Conservation (phyloP, 64 coral and sea anemone species). For the Porites lutea region DNA sequence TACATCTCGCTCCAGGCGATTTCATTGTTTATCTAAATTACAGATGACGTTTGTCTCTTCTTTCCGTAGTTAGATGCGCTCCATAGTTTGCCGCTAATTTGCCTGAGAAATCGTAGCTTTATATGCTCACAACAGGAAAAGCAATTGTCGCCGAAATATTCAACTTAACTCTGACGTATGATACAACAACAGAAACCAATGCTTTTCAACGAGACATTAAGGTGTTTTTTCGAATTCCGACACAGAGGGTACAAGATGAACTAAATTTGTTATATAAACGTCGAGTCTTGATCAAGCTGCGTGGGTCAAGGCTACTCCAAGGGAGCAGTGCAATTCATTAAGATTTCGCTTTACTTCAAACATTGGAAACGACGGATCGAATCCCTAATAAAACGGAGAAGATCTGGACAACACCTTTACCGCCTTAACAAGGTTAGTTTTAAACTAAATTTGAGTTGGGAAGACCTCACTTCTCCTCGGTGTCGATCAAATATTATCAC, state of each 20-base stretch:
- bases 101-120: background rate
- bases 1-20: conserved; percentile 8
- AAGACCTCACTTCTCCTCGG: background rate
- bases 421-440: conserved; percentile 10
- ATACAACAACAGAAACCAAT: background rate
- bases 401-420: background rate
- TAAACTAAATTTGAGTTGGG: background rate
- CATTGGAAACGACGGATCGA: background rate
- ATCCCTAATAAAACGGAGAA: background rate
- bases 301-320: background rate
- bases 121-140: background rate
- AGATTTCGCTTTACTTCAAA: background rate
- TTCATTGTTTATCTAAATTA: conserved; percentile 35
- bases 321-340: background rate
- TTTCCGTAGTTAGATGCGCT: background rate
- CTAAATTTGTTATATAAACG: background rate
- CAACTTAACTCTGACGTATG: background rate
- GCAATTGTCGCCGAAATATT: background rate
- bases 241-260: background rate
- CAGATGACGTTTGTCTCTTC: conserved; percentile 3
- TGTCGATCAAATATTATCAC: background rate
- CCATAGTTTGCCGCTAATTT: background rate
- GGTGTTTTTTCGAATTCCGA: background rate
- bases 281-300: conserved; percentile 5
- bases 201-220: background rate